Conservation (phyloP, 2,888 invertebrate species). For the Crematogaster levior region DNA sequence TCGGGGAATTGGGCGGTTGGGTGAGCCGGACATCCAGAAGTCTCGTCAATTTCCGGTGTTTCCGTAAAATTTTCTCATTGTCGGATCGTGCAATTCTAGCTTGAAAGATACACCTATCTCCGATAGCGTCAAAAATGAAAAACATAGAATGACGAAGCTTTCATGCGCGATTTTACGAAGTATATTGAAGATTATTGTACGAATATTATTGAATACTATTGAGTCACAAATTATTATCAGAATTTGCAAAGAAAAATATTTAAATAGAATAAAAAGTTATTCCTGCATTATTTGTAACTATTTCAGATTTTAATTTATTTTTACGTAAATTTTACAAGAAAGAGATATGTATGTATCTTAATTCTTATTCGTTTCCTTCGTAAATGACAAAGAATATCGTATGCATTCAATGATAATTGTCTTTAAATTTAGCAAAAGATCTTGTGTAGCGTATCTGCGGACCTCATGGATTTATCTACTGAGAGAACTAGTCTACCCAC, state of each 20-base stretch:
- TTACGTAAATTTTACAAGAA: background rate
- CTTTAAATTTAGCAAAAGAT: background rate
- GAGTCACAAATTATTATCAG: background rate
- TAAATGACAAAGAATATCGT: background rate
- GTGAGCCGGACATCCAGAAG: slow-evolving; percentile 29
- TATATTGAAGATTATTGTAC: background rate
- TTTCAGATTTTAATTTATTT: background rate
- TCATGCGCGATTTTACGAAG: background rate
- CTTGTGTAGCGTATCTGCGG: background rate
- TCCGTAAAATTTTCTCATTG: slow-evolving; percentile 19
- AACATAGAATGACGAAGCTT: background rate
- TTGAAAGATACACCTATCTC: background rate
- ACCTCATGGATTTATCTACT: slow-evolving; percentile 23
- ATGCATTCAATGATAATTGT: background rate
- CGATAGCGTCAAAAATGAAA: background rate
- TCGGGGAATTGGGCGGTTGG: slow-evolving; percentile 25
- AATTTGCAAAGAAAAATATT: background rate
- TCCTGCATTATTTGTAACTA: background rate
- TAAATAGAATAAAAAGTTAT: background rate
- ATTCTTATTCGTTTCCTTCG: background rate
- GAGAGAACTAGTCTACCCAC: background rate
- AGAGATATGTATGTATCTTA: background rate
- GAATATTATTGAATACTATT: too few relatives aligned
- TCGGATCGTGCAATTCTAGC: background rate
- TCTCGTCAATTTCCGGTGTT: slow-evolving; percentile 36